Conservation (phyloP, 2,113 vertebrate genomes). For the Scopus umbretta region DNA sequence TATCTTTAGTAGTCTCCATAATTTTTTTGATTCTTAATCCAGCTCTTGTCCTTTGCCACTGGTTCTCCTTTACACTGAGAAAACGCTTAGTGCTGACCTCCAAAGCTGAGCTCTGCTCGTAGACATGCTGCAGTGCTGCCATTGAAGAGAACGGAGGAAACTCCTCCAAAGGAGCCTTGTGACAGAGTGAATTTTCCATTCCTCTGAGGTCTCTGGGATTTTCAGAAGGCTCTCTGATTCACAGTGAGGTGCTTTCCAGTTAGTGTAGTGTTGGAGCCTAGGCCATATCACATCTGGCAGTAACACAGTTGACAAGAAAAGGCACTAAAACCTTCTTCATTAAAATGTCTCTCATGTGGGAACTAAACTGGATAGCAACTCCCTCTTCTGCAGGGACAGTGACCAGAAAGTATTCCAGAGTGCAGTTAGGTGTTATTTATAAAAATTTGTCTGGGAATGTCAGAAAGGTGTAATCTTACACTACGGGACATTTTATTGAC, state of each 20-base stretch:
- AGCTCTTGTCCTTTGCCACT: background rate
- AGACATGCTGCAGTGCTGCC: background rate
- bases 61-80: background rate
- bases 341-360: background rate
- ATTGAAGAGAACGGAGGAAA: background rate
- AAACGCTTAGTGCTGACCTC: background rate
- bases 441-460: conserved; percentile 31
- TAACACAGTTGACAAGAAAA: background rate
- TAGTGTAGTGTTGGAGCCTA: background rate
- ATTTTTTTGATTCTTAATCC: background rate
- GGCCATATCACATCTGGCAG: background rate
- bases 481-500: conserved; percentile 9
- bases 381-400: background rate
- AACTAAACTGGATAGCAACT: background rate
- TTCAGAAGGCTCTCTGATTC: background rate
- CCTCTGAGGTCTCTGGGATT: background rate
- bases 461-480: conserved; percentile 22
- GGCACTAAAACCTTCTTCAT: background rate
- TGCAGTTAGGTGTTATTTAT: background rate
- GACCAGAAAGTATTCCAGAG: background rate
- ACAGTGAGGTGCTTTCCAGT: background rate
- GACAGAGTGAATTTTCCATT: background rate
- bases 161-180: background rate
- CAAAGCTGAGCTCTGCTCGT: background rate
- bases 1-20: background rate